These are phyloP conservation scores for Chascanopsetta lugubris DNA, from an alignment of 2,113 vertebrate genomes.

Conservation along the genomic window DNA sequence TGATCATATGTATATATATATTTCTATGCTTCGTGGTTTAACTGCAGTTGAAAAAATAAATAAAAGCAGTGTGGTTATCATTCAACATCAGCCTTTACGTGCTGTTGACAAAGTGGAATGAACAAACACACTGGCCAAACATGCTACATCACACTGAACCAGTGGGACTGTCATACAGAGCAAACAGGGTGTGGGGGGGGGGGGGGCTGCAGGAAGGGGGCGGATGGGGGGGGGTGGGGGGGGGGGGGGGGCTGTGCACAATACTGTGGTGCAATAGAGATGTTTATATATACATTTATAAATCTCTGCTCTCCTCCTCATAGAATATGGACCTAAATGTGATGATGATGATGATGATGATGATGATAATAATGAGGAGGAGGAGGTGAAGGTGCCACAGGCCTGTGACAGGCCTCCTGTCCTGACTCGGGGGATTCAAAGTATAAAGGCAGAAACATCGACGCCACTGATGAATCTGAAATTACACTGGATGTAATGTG, in stretches of 20 bases:
- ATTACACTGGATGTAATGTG: conserved; percentile 81
- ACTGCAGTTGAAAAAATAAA: too few relatives aligned
- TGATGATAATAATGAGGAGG: background rate
- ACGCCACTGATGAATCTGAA: conserved; percentile 78
- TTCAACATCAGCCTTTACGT: conserved; percentile 74
- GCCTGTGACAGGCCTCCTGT: conserved; percentile 62
- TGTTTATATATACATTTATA: conserved; percentile 1
- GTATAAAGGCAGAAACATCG: conserved; percentile 77
- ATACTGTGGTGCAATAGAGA: conserved; percentile 50
- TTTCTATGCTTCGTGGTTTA: background rate
- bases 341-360: conserved; percentile 23
- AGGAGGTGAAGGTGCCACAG: conserved; percentile 24
- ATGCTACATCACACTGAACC: conserved; percentile 75
- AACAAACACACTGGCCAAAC: conserved; percentile 78
- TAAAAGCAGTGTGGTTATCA: conserved; percentile 71
- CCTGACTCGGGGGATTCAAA: conserved; percentile 68
- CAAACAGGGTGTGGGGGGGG: conserved; percentile 73
- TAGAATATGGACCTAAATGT: conserved; percentile 56
- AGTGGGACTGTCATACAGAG: conserved; percentile 76
- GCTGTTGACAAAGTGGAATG: conserved; percentile 78
- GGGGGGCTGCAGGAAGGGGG: too few relatives aligned
- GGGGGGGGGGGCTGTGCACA: conserved; percentile 45
- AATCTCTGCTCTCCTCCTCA: conserved; percentile 36
- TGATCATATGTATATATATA: conserved; percentile 11
- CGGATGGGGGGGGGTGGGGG: conserved; percentile 42